A percentile compares a stretch with the other conserved stretches of the same genome.
Evolutionary conservation across 2,113 vertebrate genomes (phyloP).

Genomic region (Mormyrus iriodes): DNA sequence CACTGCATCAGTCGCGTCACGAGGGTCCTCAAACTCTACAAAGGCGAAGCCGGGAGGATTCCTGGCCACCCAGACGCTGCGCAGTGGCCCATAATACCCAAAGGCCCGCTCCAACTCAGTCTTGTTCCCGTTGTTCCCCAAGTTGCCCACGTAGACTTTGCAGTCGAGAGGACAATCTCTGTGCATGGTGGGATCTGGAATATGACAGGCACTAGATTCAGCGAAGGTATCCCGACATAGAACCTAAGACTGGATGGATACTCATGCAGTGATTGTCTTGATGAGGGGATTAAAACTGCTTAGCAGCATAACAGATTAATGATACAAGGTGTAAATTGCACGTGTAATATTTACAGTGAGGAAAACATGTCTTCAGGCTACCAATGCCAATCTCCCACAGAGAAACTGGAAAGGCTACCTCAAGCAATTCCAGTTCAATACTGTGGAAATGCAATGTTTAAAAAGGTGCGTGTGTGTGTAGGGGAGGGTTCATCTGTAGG

Average conservation of each 20-base stretch:
- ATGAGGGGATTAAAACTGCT: not conserved
- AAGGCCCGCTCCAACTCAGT: constrained; percentile 90
- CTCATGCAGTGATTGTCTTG: not conserved
- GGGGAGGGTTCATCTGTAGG: not conserved
- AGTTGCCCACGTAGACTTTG: constrained; percentile 96
- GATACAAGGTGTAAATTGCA: too few relatives aligned
- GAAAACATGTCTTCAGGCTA: not conserved
- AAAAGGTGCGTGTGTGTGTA: too few relatives aligned
- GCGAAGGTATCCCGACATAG: not conserved
- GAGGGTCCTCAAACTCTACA: constrained; percentile 94
- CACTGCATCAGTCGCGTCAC: constrained; percentile 96
- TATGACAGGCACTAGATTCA: not conserved
- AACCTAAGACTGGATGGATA: not conserved
- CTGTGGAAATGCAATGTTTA: constrained; percentile 15
- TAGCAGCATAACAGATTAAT: not conserved
- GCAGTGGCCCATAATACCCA: constrained; percentile 93
- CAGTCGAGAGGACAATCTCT: constrained; percentile 96
- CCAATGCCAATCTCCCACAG: not conserved
- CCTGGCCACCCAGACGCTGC: constrained; percentile 95
- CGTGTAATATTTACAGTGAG: too few relatives aligned
- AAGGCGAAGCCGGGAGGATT: constrained; percentile 97
- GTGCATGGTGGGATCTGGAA: constrained; percentile 76
- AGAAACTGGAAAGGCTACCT: constrained; percentile 29
- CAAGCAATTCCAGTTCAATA: constrained; percentile 27
- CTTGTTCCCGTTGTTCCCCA: constrained; percentile 98